Percentiles rank a stretch among this genome's conserved stretches.
Evolutionary conservation across 2,888 invertebrate genomes (phyloP).

Genomic region (Amphipoea oculea): DNA sequence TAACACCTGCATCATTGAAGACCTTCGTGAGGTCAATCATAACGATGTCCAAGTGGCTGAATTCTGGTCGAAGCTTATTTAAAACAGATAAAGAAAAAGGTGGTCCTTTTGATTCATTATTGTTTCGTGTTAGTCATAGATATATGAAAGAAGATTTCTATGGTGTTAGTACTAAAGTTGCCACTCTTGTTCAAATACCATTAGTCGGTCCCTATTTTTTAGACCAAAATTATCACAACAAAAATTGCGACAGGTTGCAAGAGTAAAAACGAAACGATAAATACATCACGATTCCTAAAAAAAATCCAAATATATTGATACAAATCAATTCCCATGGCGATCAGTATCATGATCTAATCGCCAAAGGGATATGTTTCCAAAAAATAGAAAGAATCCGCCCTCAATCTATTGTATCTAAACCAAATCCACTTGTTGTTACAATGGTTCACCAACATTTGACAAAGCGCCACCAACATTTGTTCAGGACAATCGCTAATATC

Average conservation of each 20-base stretch:
- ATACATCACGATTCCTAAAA: neutral
- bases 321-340: conserved; percentile 53
- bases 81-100: neutral
- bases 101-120: neutral
- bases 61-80: no score
- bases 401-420: conserved; percentile 47
- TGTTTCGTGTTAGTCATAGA: neutral
- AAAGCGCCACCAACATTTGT: conserved; percentile 60
- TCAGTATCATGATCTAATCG: conserved; percentile 52
- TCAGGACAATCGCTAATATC: conserved; percentile 53
- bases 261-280: neutral
- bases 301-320: neutral
- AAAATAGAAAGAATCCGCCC: conserved; percentile 45
- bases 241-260: conserved; percentile 44
- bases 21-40: neutral
- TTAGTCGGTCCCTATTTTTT: neutral
- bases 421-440: conserved; percentile 63
- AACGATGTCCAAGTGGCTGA: no score
- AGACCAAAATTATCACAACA: neutral
- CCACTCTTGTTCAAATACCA: neutral
- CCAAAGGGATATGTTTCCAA: conserved; percentile 57
- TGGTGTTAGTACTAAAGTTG: neutral
- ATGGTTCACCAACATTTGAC: conserved; percentile 46
- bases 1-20: neutral
- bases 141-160: no score